A percentile compares a stretch with the other conserved stretches of the same genome.
Evolutionary conservation across 1,140 invertebrate genomes (phyloP).

Genomic region (Eriocheir sinensis): DNA sequence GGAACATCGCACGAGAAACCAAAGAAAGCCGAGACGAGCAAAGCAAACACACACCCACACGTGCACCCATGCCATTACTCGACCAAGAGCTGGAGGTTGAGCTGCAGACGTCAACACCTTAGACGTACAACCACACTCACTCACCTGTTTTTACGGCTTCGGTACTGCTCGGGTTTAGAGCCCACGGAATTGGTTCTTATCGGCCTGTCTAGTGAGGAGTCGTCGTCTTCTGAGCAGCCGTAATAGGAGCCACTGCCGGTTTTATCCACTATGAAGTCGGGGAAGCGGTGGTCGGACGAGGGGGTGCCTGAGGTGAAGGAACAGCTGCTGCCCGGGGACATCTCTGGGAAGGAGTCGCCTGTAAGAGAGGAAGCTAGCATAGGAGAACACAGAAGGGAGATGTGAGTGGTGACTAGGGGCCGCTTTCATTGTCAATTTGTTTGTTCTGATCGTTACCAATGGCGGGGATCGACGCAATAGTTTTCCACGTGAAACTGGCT

Average conservation of each 20-base stretch:
- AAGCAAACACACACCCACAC: neutral
- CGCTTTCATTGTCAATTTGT: too few relatives aligned
- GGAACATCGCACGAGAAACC: too few relatives aligned
- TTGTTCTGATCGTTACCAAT: too few relatives aligned
- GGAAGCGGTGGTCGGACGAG: conserved; percentile 72
- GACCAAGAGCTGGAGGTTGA: neutral
- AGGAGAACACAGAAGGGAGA: too few relatives aligned
- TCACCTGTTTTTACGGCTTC: conserved; percentile 74
- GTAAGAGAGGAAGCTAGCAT: neutral
- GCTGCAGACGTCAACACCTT: neutral
- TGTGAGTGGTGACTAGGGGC: too few relatives aligned
- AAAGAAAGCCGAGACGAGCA: too few relatives aligned
- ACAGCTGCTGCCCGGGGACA: conserved; percentile 73
- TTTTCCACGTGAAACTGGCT: too few relatives aligned
- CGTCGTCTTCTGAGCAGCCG: conserved; percentile 70
- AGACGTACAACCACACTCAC: neutral
- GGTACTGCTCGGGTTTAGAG: conserved; percentile 70
- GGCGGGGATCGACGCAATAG: too few relatives aligned
- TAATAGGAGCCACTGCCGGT: conserved; percentile 65
- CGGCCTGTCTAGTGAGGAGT: conserved; percentile 69
- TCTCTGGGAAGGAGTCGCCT: conserved; percentile 73
- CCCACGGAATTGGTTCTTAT: conserved; percentile 71
- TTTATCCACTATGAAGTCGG: conserved; percentile 69
- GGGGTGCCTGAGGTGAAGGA: conserved; percentile 72
- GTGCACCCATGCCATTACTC: neutral